Base-by-base conservation (phyloP, 2,113 vertebrate genomes). In the Tamias sibiricus region DNA sequence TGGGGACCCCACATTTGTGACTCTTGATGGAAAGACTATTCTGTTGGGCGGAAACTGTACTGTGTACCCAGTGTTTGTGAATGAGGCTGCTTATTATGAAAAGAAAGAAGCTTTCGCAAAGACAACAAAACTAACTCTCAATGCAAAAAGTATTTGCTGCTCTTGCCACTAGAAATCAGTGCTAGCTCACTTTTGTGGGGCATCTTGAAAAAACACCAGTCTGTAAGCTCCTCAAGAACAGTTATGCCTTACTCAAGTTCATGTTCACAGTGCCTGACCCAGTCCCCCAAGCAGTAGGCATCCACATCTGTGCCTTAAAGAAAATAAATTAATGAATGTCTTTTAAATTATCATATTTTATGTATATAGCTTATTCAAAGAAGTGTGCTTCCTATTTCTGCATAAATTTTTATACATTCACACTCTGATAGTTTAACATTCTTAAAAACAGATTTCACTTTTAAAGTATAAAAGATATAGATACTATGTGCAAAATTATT, bases 11-110 rank as follows among this genome's bases (percentile, higher is more conserved):
- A 98, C 99, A 74, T 99, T 99, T 99, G 98, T 99, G 97, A 99
- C 99, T 26, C 98, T 99, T 86, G 99, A 99, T 69, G 99, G 99
- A 91, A 98, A 99, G 97, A 99, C 98, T n/a, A 98, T 99, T 96
- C 92, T 92, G 16, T 99, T 99, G 96, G 98, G 99, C 14, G 99
- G 99, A 94, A 97, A 99, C 42, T 97, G 97, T 79, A 99, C 98
- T 0, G 98, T 99, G 77, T 99, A 99, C 75, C 99, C 99, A 6
- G 99, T 99, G 28, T 99, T 99, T 97, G 99, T 99, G 96, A 99
- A 99, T 0, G 99, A 99, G 98, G 99, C 99, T 0, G 99, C 99
- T 1, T 99, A 99, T 98, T 99, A 99, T 84, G 99, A 99, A 97
- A 99, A 99, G 98, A 99, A 99, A 83, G 99, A 99, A 98, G 99